Evolutionary conservation across 2,888 invertebrate species (phyloP).

Genomic region (Calameuta filiformis): DNA sequence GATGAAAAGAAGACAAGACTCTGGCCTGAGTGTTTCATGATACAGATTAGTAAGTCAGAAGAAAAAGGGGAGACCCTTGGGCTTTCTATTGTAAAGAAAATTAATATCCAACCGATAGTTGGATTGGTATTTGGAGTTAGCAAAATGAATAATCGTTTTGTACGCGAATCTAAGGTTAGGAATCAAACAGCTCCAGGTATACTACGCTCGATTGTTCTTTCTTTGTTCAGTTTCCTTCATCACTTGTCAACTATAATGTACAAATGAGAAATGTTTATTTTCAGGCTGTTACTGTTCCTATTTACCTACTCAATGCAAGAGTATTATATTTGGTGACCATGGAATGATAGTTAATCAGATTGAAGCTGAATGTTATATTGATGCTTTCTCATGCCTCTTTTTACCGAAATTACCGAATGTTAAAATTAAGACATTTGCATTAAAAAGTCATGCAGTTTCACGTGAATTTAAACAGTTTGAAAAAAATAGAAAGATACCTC

Average conservation of each 20-base stretch:
- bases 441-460: not conserved
- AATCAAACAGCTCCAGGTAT: not conserved
- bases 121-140: conserved; percentile 1
- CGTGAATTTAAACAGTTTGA: conserved; percentile 2
- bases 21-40: not conserved
- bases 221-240: not conserved
- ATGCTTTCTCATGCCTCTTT: conserved; percentile 35
- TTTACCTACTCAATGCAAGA: conserved; percentile 43
- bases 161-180: not conserved
- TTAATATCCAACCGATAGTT: conserved; percentile 10
- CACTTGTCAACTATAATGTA: not conserved
- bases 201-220: not conserved
- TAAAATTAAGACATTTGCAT: conserved; percentile 22
- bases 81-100: not conserved
- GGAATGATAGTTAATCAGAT: conserved; percentile 39
- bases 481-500: not conserved
- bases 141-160: not conserved
- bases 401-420: conserved; percentile 49
- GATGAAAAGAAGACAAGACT: conserved; percentile 3
- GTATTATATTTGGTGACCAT: conserved; percentile 41
- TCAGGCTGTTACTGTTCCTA: conserved; percentile 44
- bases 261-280: conserved; percentile 7
- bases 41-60: not conserved
- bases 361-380: conserved; percentile 30
- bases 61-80: not conserved